phyloP scores from a whole-genome alignment of 2,888 invertebrate species.

The Tachystola acroxantha region DNA sequence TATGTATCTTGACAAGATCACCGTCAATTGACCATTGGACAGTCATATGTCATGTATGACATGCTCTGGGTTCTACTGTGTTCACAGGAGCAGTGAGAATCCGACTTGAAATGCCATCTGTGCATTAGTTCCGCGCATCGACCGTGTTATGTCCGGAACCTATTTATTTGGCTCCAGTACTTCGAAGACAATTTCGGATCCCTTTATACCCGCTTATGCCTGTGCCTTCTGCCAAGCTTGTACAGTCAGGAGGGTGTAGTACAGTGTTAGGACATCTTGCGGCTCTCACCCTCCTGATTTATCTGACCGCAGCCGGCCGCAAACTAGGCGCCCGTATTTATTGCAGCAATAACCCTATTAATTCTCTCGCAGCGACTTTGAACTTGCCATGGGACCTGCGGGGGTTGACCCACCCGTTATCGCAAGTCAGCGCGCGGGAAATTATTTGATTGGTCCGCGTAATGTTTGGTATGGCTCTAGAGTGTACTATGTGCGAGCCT shows the following conservation, averaged over 20 bases:
- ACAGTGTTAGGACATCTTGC: slow-evolving; percentile 55
- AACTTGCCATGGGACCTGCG: slow-evolving; percentile 32
- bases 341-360: slow-evolving; percentile 76
- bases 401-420: slow-evolving; percentile 4
- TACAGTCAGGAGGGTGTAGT: slow-evolving; percentile 17
- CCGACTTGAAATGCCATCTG: no score
- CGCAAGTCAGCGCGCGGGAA: slow-evolving; percentile 3
- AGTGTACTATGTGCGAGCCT: background rate
- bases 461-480: background rate
- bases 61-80: no score
- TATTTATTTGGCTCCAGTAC: no score
- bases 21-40: no score
- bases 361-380: slow-evolving; percentile 60
- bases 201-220: no score
- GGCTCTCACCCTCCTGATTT: slow-evolving; percentile 63
- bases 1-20: no score
- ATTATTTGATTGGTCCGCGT: slow-evolving; percentile 9
- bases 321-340: slow-evolving; percentile 72
- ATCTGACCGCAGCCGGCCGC: slow-evolving; percentile 63
- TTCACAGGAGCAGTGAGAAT: no score
- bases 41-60: no score
- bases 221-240: slow-evolving; percentile 13
- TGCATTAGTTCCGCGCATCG: no score
- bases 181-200: no score
- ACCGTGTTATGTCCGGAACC: no score